A percentile compares a stretch with the other conserved stretches of the same genome.
Evolutionary conservation across 2,797 vertebrate genomes (phyloP).

Genomic region (Tangara arthus): DNA sequence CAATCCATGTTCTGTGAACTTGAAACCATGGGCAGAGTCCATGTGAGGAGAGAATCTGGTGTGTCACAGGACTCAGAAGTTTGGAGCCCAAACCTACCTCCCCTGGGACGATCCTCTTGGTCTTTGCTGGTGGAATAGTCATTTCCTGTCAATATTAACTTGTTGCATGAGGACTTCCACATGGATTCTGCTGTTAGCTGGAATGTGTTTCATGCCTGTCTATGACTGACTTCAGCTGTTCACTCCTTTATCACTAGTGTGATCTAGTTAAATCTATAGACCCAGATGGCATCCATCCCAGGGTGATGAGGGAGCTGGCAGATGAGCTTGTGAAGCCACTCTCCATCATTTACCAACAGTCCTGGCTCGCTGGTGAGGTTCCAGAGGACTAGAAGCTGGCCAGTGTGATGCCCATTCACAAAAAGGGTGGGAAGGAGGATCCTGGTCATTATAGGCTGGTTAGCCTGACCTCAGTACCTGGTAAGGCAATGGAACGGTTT

Average conservation of each 20-base stretch:
- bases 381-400: neutral
- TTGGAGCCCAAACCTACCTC: neutral
- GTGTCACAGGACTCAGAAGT: neutral
- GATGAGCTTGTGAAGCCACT: neutral
- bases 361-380: neutral
- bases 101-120: neutral
- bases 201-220: neutral
- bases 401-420: neutral
- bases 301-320: neutral
- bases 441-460: neutral
- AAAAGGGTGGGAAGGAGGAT: neutral
- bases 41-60: neutral
- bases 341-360: neutral
- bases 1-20: neutral
- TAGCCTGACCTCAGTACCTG: neutral
- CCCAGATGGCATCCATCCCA: neutral
- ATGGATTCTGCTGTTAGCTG: neutral
- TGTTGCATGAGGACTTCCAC: neutral
- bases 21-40: neutral
- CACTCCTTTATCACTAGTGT: neutral
- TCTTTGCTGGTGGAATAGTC: neutral
- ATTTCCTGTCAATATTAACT: neutral
- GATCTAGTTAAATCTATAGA: neutral
- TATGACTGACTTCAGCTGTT: neutral
- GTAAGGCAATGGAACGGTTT: neutral